These are phyloP conservation scores for Gallinago stenura DNA, from an alignment of 2,797 vertebrate genomes.

Conservation along the genomic window DNA sequence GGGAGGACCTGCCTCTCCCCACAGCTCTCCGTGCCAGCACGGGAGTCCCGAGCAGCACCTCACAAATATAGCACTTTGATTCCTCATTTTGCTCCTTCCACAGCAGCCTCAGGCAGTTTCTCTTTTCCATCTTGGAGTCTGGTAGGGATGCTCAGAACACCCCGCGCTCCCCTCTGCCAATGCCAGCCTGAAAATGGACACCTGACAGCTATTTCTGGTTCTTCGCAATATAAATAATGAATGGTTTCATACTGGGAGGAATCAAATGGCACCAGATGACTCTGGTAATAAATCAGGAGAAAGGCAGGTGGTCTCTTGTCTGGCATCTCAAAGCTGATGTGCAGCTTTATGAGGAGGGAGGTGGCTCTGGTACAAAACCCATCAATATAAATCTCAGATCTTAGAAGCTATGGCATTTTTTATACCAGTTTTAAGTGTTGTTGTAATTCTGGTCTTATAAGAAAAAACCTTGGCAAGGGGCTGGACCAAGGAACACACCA, in stretches of 20 bases:
- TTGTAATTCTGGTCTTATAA: neutral
- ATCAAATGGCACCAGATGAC: conserved; percentile 44
- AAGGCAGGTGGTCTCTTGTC: conserved; percentile 46
- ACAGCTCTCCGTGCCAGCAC: neutral
- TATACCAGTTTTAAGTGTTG: neutral
- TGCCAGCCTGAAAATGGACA: neutral
- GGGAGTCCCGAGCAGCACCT: neutral
- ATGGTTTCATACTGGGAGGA: conserved; percentile 8
- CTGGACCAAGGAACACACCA: neutral
- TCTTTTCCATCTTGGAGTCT: neutral
- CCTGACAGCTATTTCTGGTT: conserved; percentile 22
- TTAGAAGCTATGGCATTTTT: neutral
- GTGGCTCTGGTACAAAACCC: neutral
- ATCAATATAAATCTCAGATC: neutral
- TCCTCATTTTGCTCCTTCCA: neutral
- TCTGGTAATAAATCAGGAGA: conserved; percentile 46
- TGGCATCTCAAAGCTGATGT: conserved; percentile 10
- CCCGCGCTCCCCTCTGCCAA: neutral
- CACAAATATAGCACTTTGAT: neutral
- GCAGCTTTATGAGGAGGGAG: conserved; percentile 29
- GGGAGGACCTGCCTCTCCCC: neutral
- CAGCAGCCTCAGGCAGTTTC: neutral
- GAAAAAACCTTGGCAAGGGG: neutral
- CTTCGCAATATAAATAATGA: conserved; percentile 34
- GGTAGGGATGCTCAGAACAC: neutral